phyloP scores from a whole-genome alignment of 2,797 vertebrate genomes.

The Gambusia yucatana region DNA sequence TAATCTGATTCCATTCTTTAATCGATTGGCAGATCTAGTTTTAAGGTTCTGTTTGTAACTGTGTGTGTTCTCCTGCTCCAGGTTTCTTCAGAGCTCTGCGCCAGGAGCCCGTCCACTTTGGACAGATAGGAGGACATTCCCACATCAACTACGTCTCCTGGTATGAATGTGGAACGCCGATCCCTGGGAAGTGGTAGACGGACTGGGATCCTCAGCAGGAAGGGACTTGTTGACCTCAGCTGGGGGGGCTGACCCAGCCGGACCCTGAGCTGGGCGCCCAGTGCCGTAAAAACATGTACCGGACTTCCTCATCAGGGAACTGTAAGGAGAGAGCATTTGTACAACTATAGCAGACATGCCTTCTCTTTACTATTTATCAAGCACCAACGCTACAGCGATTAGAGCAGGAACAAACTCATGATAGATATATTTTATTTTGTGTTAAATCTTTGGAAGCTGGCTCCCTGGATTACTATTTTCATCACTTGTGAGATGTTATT shows the following conservation, averaged over 20 bases:
- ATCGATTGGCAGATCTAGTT: no score
- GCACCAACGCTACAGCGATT: constrained; percentile 62
- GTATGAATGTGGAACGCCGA: constrained; percentile 96
- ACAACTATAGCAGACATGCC: constrained; percentile 69
- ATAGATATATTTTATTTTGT: constrained; percentile 59
- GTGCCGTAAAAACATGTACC: constrained; percentile 78
- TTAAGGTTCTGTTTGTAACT: not conserved
- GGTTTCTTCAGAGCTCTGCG: constrained; percentile 94
- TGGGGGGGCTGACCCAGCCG: constrained; percentile 22
- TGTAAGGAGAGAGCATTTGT: constrained; percentile 73
- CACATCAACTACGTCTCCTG: constrained; percentile 92
- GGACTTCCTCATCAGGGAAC: constrained; percentile 81
- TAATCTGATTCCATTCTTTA: no score
- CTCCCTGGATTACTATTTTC: constrained; percentile 81
- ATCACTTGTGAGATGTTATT: constrained; percentile 92
- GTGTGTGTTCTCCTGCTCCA: constrained; percentile 46
- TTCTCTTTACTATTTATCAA: constrained; percentile 87
- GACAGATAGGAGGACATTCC: constrained; percentile 90
- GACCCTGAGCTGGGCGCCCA: constrained; percentile 49
- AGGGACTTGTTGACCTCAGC: constrained; percentile 29
- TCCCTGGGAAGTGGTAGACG: constrained; percentile 93
- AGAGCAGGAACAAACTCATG: constrained; percentile 36
- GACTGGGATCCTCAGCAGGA: not conserved
- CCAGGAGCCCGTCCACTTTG: constrained; percentile 94
- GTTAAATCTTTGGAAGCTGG: constrained; percentile 73